These are phyloP conservation scores for Lepidocyrtinus sp. DNA, from an alignment of 2,888 invertebrate species.

Conservation along the genomic window DNA sequence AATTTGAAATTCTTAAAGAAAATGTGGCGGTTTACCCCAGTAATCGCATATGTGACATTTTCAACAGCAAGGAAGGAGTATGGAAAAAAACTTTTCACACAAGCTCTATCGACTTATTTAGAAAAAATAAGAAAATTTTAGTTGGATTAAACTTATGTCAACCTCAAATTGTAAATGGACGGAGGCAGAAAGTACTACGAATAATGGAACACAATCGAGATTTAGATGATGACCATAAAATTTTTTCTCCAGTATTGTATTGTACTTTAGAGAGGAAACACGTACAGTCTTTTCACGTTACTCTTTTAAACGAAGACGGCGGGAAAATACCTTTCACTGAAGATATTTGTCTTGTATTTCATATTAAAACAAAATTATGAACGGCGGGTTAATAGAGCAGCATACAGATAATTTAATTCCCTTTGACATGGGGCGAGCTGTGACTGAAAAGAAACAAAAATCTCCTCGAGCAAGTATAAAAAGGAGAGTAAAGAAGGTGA, in stretches of 20 bases:
- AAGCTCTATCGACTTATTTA: not conserved
- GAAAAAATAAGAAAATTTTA: not conserved
- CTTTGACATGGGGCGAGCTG: not conserved
- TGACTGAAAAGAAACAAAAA: not conserved
- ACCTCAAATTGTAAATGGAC: not conserved
- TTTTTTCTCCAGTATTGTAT: not conserved
- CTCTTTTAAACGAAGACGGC: not conserved
- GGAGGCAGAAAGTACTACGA: not conserved
- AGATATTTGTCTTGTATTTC: not conserved
- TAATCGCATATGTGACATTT: not conserved
- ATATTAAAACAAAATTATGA: not conserved
- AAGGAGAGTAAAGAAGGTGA: not conserved
- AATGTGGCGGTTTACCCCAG: not conserved
- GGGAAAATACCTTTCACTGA: not conserved
- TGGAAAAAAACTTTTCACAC: not conserved
- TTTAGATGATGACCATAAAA: not conserved
- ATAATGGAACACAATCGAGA: not conserved
- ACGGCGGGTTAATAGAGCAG: not conserved
- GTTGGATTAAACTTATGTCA: not conserved
- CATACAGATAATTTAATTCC: too few species aligned
- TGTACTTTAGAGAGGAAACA: not conserved
- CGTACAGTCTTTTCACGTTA: not conserved
- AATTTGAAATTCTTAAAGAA: too few species aligned
- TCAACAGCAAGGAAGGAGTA: not conserved
- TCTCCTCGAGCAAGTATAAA: not conserved